Evolutionary conservation across 2,888 invertebrate genomes (phyloP), one percentile per base, ranked within the genome.

Genomic region (Dusona sp.): DNA sequence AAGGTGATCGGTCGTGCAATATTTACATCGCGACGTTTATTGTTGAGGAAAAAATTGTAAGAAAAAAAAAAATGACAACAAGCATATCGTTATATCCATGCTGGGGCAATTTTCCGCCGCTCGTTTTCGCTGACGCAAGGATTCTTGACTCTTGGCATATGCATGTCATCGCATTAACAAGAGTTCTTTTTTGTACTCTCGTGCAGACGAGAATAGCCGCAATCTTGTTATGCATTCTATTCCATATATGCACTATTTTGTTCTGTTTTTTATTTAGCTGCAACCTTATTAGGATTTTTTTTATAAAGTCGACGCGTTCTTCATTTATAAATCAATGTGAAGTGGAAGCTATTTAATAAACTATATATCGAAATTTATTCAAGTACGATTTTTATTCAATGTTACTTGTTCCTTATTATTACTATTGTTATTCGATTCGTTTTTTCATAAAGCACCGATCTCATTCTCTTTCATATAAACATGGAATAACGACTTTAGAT

Each of bases 121-220:
- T 51, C 48, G 54, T 80, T 73, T 74, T 68, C 61, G 84, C 86
- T 87, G 84, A 87, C 78, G 84, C 84, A 87, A 87, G 81, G 81
- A 84, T 82, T 75, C 79, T 75, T 65, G 74, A 82, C 86, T 84
- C 81, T 87, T 84, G 82, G 82, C 81, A 87, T 87, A 87, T 82
- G 54, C 81, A 70, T 82, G 78, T 84, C 83, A 70, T 78, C 86
- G 33, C 54, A 72, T 82, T 73, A 83, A 68, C 57, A 25, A 57
- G 57, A 57, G 51, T 42, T n/a, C 74, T 86, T 86, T 81, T 79
- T 74, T 79, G 33, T 22, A 51, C 33, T 86, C 70, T 8, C 54
- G 7, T 67, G 61, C n/a, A 57, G 75, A 9, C 70, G 51, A 51
- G 80, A 64, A 64, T 48, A 64, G 25, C 36, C 29, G 57, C 57